Conservation (phyloP, 2,888 invertebrate species). For the Lasioglossum leucozonium region DNA sequence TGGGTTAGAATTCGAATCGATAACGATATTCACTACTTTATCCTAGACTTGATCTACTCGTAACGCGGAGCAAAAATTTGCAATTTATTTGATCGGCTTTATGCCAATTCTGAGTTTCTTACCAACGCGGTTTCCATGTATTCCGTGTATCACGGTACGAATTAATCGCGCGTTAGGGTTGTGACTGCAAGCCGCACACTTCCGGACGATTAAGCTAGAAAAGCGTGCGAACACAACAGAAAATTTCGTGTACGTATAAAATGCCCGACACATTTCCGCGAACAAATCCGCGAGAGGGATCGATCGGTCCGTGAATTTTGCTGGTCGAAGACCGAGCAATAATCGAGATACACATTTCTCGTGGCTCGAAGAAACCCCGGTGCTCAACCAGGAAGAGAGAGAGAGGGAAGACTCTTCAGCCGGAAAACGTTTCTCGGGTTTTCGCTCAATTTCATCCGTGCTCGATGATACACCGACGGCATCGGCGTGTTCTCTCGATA, state of each 20-base stretch:
- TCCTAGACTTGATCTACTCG: no score
- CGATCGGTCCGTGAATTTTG: not conserved
- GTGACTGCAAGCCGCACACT: not conserved
- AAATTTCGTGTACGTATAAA: not conserved
- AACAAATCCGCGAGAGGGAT: not conserved
- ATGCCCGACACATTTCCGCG: not conserved
- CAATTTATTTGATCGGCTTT: no score
- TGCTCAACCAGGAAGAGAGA: not conserved
- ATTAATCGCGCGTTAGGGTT: no score
- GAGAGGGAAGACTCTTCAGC: not conserved
- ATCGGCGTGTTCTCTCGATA: not conserved
- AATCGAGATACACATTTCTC: slow-evolving; percentile 2
- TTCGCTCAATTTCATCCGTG: slow-evolving; percentile 43
- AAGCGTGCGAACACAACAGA: not conserved
- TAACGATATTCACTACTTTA: no score
- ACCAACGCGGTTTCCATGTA: no score
- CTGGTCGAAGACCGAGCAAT: not conserved
- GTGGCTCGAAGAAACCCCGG: slow-evolving; percentile 4
- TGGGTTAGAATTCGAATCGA: no score
- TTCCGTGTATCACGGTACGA: no score
- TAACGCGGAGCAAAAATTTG: no score
- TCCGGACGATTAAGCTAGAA: not conserved
- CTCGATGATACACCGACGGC: slow-evolving; percentile 23
- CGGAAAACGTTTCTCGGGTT: slow-evolving; percentile 29
- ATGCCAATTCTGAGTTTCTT: no score